phyloP scores from a whole-genome alignment of 2,888 invertebrate genomes.

The Pherbina coryleti region DNA sequence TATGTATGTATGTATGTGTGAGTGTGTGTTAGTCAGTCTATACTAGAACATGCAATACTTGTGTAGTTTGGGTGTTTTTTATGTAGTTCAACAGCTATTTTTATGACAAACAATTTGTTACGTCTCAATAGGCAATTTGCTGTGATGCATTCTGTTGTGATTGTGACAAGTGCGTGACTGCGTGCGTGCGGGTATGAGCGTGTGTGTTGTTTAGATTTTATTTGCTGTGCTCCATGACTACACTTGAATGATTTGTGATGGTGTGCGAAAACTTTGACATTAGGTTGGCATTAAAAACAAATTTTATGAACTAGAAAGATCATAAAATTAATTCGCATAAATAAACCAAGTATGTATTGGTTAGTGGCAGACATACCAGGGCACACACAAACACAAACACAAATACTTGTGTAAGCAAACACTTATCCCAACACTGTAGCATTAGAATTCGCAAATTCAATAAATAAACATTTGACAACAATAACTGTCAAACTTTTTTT shows the following conservation, averaged over 20 bases:
- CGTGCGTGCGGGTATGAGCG: not conserved
- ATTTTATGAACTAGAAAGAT: conserved; percentile 69
- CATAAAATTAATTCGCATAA: conserved; percentile 67
- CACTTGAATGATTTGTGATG: conserved; percentile 43
- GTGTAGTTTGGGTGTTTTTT: too few relatives aligned
- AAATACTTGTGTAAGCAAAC: not conserved
- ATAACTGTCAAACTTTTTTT: conserved; percentile 60
- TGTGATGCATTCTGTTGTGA: conserved; percentile 18
- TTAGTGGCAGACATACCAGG: not conserved
- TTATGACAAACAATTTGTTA: conserved; percentile 68
- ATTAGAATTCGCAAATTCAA: conserved; percentile 12
- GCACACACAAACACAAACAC: not conserved
- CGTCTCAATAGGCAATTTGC: conserved; percentile 59
- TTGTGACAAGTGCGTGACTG: not conserved
- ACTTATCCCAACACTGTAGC: not conserved
- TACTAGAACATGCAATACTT: too few relatives aligned
- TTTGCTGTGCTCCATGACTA: not conserved
- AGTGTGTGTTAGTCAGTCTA: too few relatives aligned
- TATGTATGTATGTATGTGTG: too few relatives aligned
- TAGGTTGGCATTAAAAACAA: conserved; percentile 48
- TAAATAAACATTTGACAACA: conserved; percentile 65
- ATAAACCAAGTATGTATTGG: conserved; percentile 13
- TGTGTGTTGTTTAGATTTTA: not conserved
- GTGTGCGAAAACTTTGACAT: conserved; percentile 46
- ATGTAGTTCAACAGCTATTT: conserved; percentile 42